Evolutionary conservation across 37 sponge, comb jelly and placozoan species (phyloP), one percentile per base, ranked within the genome.

Genomic region (Spongia lamella): DNA sequence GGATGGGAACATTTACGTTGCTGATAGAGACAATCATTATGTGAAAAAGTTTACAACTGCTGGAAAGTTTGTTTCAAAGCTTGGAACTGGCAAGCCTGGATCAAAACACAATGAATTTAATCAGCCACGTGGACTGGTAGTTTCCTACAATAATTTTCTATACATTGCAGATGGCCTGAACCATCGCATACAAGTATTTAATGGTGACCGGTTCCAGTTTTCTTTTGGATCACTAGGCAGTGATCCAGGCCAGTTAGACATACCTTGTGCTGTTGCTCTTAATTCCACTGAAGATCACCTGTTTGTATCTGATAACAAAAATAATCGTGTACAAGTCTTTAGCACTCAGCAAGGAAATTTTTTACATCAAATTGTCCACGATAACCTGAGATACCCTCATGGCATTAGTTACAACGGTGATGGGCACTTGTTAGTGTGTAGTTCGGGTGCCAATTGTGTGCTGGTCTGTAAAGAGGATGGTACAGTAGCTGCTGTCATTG

Each of bases 181-280:
- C 47, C 47, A 43, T 43, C 47, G 47, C 7, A 43, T 43, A 43
- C 47, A 43, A 43, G 47, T 43, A 9, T 43, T 43, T 43, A 43
- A 43, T 43, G 47, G 47, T 43, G 47, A 43, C 9, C 5, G 9
- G 47, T 43, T 43, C 9, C 47, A 43, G 47, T 43, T 43, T 9
- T 43, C 47, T 13, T 43, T 43, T 43, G 47, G 47, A 5, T 43
- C 47, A 21, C 49, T 70, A 30, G 78, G 78, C 16, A 32, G 56
- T 22, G 60, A 61, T 4, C 63, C 30, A 13, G 78, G 61, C 1
- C 71, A 76, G 64, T 37, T 84, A 40, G 61, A 68, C 32, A 70
- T 70, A 21, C 84, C 84, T 15, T 66, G 66, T 56, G 76, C 60
- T 39, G 35, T 75, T 16, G 47, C 61, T 5, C 49, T 83, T 33